Conservation (phyloP, 1,140 invertebrate species). For the Liolophura sinensis region DNA sequence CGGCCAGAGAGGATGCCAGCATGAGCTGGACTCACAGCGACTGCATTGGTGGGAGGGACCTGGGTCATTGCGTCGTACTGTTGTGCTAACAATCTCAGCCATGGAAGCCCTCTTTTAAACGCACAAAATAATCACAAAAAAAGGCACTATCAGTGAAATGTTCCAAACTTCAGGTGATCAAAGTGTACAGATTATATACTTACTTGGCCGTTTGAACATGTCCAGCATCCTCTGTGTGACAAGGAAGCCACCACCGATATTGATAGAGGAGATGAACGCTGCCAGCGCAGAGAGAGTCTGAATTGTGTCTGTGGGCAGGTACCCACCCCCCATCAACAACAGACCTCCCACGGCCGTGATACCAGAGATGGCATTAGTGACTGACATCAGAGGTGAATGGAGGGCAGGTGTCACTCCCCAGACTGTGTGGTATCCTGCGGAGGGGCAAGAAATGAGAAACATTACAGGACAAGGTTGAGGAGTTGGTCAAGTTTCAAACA, state of each 20-base stretch:
- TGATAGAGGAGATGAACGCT: slow-evolving; percentile 86
- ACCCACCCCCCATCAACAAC: slow-evolving; percentile 78
- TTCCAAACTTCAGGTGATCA: too few relatives aligned
- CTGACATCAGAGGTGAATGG: slow-evolving; percentile 90
- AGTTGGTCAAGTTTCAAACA: background rate
- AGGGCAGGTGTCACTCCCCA: slow-evolving; percentile 90
- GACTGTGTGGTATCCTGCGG: slow-evolving; percentile 80
- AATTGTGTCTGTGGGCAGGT: slow-evolving; percentile 71
- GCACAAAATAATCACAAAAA: too few relatives aligned
- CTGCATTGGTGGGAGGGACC: too few relatives aligned
- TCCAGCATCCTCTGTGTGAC: slow-evolving; percentile 91
- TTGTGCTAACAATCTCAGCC: too few relatives aligned
- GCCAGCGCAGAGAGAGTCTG: slow-evolving; percentile 75
- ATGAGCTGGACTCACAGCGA: too few relatives aligned
- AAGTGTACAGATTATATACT: slow-evolving; percentile 7
- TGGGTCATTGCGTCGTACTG: too few relatives aligned
- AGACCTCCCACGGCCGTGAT: slow-evolving; percentile 88
- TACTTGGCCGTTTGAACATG: slow-evolving; percentile 83
- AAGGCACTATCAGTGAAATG: too few relatives aligned
- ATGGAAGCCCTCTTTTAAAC: too few relatives aligned
- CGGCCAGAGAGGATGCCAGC: too few relatives aligned
- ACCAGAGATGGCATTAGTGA: slow-evolving; percentile 90
- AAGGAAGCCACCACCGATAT: slow-evolving; percentile 88
- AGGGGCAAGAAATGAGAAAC: slow-evolving; percentile 5
- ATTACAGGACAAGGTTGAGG: background rate